Percentiles rank a stretch among this genome's conserved stretches.
Evolutionary conservation across 2,797 vertebrate genomes (phyloP).

Genomic region (Myiotriccus ornatus): DNA sequence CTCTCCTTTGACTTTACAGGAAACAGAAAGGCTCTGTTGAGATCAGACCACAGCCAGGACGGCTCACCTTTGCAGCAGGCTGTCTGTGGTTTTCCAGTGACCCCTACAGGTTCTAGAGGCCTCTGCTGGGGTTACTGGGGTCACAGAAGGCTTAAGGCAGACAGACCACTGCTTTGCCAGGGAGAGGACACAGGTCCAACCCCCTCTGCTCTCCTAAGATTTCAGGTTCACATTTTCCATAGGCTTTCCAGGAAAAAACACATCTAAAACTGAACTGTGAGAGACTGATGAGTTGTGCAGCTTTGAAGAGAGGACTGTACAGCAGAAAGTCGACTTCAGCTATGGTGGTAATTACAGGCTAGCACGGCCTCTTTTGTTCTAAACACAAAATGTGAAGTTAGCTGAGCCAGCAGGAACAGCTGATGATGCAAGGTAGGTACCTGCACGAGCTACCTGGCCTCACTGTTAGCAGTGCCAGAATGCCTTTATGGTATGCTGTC

Average conservation of each 20-base stretch:
- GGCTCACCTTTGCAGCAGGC: background rate
- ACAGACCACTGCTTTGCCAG: background rate
- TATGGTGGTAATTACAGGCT: background rate
- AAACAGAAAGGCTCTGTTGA: background rate
- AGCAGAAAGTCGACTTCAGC: background rate
- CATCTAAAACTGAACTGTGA: background rate
- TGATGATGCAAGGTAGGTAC: background rate
- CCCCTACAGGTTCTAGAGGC: background rate
- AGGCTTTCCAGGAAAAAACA: background rate
- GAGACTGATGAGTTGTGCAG: background rate
- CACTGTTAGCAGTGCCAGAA: background rate
- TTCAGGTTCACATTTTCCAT: background rate
- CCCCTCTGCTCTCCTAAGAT: background rate
- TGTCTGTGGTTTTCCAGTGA: background rate
- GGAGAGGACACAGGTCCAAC: background rate
- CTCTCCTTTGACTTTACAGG: background rate
- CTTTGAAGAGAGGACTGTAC: background rate
- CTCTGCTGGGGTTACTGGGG: background rate
- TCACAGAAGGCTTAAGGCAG: background rate
- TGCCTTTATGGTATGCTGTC: background rate
- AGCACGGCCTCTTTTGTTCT: background rate
- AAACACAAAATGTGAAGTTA: background rate
- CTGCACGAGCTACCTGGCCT: background rate
- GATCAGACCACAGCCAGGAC: background rate
- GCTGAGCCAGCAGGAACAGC: background rate